Percentiles rank a stretch among this genome's conserved stretches.
These are phyloP conservation scores for Oppia nitens DNA, from an alignment of 1,140 invertebrate genomes.

Conservation along the genomic window DNA sequence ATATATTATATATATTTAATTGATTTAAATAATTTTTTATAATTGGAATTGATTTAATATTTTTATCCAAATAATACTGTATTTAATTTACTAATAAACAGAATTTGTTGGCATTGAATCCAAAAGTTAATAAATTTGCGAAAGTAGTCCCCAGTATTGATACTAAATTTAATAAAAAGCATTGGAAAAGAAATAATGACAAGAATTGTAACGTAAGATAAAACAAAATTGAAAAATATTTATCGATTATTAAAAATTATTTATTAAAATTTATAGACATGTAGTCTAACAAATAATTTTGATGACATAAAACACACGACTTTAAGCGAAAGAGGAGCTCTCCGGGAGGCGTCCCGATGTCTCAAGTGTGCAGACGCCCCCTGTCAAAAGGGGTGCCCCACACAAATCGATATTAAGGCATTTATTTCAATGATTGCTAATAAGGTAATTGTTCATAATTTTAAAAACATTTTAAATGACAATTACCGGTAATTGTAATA, in stretches of 20 bases:
- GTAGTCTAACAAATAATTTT: slow-evolving; percentile 67
- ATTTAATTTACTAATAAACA: no score
- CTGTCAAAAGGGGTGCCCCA: slow-evolving; percentile 95
- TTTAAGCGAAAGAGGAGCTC: slow-evolving; percentile 75
- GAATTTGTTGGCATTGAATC: slow-evolving; percentile 72
- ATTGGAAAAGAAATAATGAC: slow-evolving; percentile 84
- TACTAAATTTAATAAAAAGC: slow-evolving; percentile 72
- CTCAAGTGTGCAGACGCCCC: slow-evolving; percentile 96
- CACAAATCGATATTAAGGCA: slow-evolving; percentile 86
- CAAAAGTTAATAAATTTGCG: slow-evolving; percentile 51
- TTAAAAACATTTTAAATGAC: background rate
- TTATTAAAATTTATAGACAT: background rate
- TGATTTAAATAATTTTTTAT: no score
- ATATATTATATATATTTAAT: no score
- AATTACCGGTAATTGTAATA: background rate
- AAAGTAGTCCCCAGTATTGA: slow-evolving; percentile 54
- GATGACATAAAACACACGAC: slow-evolving; percentile 95
- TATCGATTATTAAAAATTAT: background rate
- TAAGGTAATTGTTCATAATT: slow-evolving; percentile 41
- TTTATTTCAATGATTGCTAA: slow-evolving; percentile 94
- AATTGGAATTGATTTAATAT: no score
- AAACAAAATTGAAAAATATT: background rate
- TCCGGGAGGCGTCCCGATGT: slow-evolving; percentile 75
- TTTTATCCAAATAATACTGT: no score
- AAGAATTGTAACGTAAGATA: slow-evolving; percentile 61